Percentiles rank a stretch among this genome's conserved stretches.
Conservation (phyloP, 1,140 invertebrate species). For the Marisa cornuarietis region DNA sequence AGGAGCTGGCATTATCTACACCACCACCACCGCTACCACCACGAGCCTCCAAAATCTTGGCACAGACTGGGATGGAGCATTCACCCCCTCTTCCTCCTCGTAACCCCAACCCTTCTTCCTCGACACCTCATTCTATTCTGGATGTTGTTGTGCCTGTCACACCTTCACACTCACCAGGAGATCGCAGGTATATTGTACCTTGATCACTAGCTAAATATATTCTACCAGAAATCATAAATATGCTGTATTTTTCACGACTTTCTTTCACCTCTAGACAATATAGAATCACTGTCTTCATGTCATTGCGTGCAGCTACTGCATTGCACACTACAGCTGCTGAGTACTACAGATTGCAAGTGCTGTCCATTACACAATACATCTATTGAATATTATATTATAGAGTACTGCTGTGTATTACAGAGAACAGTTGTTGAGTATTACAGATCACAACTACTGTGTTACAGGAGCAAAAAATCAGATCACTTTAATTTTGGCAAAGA, state of each 20-base stretch:
- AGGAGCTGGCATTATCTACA: constrained; percentile 4
- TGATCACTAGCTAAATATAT: no score
- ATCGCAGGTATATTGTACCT: constrained; percentile 12
- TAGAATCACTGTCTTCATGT: no score
- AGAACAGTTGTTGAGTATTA: no score
- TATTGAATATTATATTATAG: no score
- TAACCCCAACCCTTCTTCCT: constrained; percentile 6
- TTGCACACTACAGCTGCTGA: no score
- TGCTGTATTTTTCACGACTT: not conserved
- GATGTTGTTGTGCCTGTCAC: constrained; percentile 25
- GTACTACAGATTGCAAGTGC: no score
- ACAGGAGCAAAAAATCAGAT: constrained; percentile 16
- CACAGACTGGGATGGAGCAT: constrained; percentile 22
- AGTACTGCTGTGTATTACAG: no score
- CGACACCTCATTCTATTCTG: not conserved
- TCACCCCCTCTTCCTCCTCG: constrained; percentile 28
- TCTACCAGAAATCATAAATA: not conserved
- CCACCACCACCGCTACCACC: constrained; percentile 28
- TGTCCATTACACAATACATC: no score
- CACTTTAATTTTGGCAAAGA: constrained; percentile 23
- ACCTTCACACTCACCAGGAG: constrained; percentile 10
- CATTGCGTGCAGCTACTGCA: no score
- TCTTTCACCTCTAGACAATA: not conserved
- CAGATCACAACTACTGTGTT: not conserved
- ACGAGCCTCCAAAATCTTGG: constrained; percentile 19